Conservation (phyloP, 2,113 vertebrate species). For the Ahaetulla prasina region DNA sequence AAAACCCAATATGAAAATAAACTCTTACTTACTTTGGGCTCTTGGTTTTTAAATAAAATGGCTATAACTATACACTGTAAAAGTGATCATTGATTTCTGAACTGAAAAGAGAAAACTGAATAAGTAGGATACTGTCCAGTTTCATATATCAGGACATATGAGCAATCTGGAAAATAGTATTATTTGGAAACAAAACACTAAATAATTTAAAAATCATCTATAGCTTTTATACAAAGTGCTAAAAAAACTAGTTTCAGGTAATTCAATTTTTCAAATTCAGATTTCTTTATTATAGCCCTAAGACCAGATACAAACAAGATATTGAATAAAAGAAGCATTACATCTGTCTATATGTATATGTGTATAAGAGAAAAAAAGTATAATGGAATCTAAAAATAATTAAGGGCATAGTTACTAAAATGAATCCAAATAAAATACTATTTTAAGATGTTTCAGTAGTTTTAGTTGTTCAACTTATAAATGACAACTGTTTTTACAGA, state of each 20-base stretch:
- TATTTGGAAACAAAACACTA: background rate
- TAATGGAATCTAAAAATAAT: background rate
- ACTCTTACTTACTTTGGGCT: background rate
- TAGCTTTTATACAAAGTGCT: background rate
- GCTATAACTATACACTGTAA: background rate
- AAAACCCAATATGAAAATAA: background rate
- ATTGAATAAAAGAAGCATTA: background rate
- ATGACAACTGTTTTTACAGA: background rate
- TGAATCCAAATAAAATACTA: background rate
- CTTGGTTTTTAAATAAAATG: background rate
- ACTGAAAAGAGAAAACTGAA: background rate
- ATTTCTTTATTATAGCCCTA: too few relatives aligned
- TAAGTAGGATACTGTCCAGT: background rate
- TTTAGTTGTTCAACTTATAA: background rate
- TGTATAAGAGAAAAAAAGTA: background rate
- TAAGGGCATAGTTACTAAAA: background rate
- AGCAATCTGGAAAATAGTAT: background rate
- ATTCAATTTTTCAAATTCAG: too few relatives aligned
- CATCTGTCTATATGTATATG: background rate
- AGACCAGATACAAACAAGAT: too few relatives aligned
- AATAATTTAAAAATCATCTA: background rate
- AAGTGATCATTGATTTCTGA: background rate
- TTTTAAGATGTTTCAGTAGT: background rate
- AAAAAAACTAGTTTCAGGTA: background rate
- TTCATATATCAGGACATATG: background rate